Percentiles rank a stretch among this genome's conserved stretches.
phyloP scores from a whole-genome alignment of 2,797 vertebrate species.

The Chlorospingus flavigularis region DNA sequence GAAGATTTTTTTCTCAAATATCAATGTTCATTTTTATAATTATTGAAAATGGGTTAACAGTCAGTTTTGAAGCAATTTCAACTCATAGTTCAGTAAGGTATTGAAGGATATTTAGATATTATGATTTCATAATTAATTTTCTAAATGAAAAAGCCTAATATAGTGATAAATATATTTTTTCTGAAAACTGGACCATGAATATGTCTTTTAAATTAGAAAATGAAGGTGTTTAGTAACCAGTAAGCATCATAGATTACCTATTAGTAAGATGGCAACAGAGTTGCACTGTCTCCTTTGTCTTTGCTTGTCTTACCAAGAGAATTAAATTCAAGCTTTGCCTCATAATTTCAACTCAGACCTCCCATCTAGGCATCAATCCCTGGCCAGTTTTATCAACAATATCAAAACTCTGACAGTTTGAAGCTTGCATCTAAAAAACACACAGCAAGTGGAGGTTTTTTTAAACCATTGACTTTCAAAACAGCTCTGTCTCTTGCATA shows the following conservation, averaged over 20 bases:
- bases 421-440: constrained; percentile 67
- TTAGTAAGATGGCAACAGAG: not conserved
- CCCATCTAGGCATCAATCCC: constrained; percentile 64
- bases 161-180: not conserved
- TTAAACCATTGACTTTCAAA: constrained; percentile 75
- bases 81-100: not conserved
- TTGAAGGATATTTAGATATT: not conserved
- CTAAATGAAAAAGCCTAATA: not conserved
- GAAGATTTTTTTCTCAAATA: not conserved
- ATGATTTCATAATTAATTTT: not conserved
- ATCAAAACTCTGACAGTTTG: constrained; percentile 74
- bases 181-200: not conserved
- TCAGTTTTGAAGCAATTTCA: not conserved
- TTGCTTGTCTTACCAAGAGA: constrained; percentile 11
- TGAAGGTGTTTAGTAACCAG: not conserved
- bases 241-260: not conserved
- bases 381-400: constrained; percentile 68
- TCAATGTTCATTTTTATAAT: not conserved
- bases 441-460: constrained; percentile 23
- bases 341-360: constrained; percentile 66
- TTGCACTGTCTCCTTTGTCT: not conserved
- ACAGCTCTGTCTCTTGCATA: constrained; percentile 53
- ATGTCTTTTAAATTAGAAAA: not conserved
- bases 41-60: not conserved
- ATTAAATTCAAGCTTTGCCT: constrained; percentile 68